phyloP scores from a whole-genome alignment of 2,113 vertebrate species.

The Rafetus swinhoei region DNA sequence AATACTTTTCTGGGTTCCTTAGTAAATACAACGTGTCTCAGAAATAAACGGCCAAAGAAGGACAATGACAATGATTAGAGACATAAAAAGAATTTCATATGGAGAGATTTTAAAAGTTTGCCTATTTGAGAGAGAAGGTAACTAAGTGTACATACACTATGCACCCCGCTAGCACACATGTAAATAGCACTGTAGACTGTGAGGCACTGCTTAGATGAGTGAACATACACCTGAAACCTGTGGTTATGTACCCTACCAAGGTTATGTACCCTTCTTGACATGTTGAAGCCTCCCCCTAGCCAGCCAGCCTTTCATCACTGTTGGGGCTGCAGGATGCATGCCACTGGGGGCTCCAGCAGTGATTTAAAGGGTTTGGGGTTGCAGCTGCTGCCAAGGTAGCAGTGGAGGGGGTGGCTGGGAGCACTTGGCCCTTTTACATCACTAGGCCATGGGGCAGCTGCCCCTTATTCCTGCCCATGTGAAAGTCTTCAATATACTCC shows the following conservation, averaged over 20 bases:
- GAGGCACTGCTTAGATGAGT: neutral
- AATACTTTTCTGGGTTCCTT: neutral
- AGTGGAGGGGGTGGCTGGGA: too few relatives aligned
- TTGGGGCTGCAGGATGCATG: too few relatives aligned
- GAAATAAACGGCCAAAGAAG: neutral
- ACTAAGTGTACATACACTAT: too few relatives aligned
- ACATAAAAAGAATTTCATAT: neutral
- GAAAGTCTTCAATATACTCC: neutral
- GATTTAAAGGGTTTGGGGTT: too few relatives aligned
- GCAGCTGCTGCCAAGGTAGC: too few relatives aligned
- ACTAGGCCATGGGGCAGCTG: too few relatives aligned
- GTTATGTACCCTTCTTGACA: neutral
- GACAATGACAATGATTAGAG: neutral
- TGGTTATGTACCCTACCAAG: too few relatives aligned
- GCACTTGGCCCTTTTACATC: too few relatives aligned
- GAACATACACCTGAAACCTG: neutral
- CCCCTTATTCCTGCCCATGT: neutral
- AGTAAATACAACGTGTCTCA: neutral
- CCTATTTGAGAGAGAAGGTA: neutral
- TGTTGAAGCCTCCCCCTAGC: neutral
- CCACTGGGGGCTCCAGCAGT: too few relatives aligned
- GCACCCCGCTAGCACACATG: too few relatives aligned
- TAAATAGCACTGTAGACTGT: neutral
- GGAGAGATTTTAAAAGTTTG: neutral
- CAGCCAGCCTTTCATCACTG: too few relatives aligned